Evolutionary conservation across 2,797 vertebrate species (phyloP).

Genomic region (Poecilia gillii): DNA sequence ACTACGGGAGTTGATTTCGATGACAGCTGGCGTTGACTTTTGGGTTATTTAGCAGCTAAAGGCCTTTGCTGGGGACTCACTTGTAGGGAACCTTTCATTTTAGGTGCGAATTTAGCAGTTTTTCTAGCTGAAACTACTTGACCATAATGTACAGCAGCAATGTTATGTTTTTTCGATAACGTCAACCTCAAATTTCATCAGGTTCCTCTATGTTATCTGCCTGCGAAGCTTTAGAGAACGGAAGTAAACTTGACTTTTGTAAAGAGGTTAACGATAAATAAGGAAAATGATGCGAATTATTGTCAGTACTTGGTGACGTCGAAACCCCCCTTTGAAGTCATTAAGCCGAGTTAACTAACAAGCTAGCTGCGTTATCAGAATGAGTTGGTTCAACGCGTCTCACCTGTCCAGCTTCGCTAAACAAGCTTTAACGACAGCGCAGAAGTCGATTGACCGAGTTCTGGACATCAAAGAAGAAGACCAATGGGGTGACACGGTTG

Average conservation of each 20-base stretch:
- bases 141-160: not conserved
- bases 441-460: slow-evolving; percentile 98
- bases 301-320: slow-evolving; percentile 5
- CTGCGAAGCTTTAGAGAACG: slow-evolving; percentile 23
- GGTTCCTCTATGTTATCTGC: slow-evolving; percentile 24
- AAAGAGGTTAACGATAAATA: not conserved
- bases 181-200: slow-evolving; percentile 23
- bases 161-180: slow-evolving; percentile 16
- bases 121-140: slow-evolving; percentile 30
- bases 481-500: slow-evolving; percentile 85
- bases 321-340: not conserved
- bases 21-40: not conserved
- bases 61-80: slow-evolving; percentile 2
- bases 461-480: slow-evolving; percentile 96
- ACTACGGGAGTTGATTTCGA: not conserved
- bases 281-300: slow-evolving; percentile 19
- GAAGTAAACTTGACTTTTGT: not conserved
- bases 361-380: slow-evolving; percentile 53
- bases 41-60: not conserved
- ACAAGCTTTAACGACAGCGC: slow-evolving; percentile 95
- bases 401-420: slow-evolving; percentile 97
- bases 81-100: slow-evolving; percentile 2
- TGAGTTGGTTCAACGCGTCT: slow-evolving; percentile 99
- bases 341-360: slow-evolving; percentile 13
- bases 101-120: slow-evolving; percentile 12